These are phyloP conservation scores for Auanema sp. DNA, from an alignment of 2,888 invertebrate genomes.

Conservation along the genomic window DNA sequence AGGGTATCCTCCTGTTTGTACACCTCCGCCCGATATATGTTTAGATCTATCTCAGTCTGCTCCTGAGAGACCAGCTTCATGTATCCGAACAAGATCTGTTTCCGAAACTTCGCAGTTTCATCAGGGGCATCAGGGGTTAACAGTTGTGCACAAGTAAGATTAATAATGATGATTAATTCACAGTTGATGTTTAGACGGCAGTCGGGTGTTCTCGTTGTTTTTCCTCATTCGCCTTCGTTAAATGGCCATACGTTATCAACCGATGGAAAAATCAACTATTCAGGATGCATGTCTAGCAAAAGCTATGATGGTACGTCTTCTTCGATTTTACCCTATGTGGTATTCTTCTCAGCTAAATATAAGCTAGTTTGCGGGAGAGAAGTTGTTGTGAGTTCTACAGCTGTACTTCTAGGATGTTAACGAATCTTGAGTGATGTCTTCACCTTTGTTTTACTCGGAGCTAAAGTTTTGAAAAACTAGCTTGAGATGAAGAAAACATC, in stretches of 20 bases:
- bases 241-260: not conserved
- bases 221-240: constrained; percentile 1
- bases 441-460: too few relatives aligned
- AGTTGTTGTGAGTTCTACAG: too few relatives aligned
- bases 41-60: not conserved
- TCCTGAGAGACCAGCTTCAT: constrained; percentile 3
- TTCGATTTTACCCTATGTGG: not conserved
- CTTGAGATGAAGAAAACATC: too few relatives aligned
- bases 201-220: constrained; percentile 20
- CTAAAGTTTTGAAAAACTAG: too few relatives aligned
- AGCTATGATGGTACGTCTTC: not conserved
- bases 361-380: too few relatives aligned
- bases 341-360: too few relatives aligned
- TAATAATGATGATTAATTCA: not conserved
- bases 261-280: not conserved
- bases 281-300: constrained; percentile 1
- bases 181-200: constrained; percentile 9
- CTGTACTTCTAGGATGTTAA: too few relatives aligned
- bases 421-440: too few relatives aligned
- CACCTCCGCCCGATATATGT: constrained; percentile 38
- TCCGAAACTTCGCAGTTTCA: not conserved
- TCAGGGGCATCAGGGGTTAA: constrained; percentile 7
- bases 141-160: constrained; percentile 7
- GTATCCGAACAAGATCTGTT: not conserved
- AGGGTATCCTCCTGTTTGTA: constrained; percentile 40